Evolutionary conservation across 2,113 vertebrate genomes (phyloP), one percentile per base, ranked within the genome.

Genomic region (Sander vitreus): DNA sequence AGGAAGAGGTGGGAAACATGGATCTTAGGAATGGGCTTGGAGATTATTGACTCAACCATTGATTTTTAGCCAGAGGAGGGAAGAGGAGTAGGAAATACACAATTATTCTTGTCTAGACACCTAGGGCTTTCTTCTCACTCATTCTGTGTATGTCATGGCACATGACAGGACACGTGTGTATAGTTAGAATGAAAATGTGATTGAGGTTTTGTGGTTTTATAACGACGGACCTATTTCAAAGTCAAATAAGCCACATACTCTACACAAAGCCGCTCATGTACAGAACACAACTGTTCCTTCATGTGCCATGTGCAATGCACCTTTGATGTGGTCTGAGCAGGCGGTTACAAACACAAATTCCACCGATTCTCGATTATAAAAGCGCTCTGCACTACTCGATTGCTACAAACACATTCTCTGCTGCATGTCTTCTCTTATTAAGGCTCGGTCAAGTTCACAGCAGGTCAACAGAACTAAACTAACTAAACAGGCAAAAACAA

Each of bases 11-110:
- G 39, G 67, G 80, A 81, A 89, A 89, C 85, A 81, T 90, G 86
- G 89, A 81, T 84, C 66, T 89, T 76, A 76, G 78, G 68, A 89
- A 82, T 87, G 78, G 75, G 73, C 76, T 76, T 63, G 76, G 84
- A 70, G 76, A 84, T 90, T 92, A 93, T 94, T 89, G 91, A 95
- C 89, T 80, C 48, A n/a, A 19, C 15, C 68, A 94, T 93, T 84
- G 94, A 94, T 94, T 95, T 94, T 81, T 69, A 85, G 76, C 63
- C 78, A 88, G 60, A 70, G 77, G 75, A 66, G 73, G 77, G 84
- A 90, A 72, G 72, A 88, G 47, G 30, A 85, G 62, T 50, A 66
- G 82, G 73, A 92, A 91, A 93, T 89, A 83, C 84, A 93, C 91
- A 83, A 88, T 84, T 75, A 85, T 86, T 78, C 55, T 77, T 75